phyloP scores from a whole-genome alignment of 2,797 vertebrate genomes.

The Malacoctenus gilli region DNA sequence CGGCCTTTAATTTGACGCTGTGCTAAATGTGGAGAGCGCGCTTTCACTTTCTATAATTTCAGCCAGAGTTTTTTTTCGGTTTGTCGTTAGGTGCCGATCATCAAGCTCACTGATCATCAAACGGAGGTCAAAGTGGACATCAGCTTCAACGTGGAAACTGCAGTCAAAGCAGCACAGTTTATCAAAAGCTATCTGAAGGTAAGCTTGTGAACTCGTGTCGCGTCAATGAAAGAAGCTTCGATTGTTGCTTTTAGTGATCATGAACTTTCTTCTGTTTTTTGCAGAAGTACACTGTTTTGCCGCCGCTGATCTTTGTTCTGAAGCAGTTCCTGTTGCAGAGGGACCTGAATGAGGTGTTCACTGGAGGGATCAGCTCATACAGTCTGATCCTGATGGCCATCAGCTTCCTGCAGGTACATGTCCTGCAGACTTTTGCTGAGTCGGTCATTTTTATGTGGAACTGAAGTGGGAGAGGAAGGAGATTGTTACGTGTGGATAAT shows the following conservation, averaged over 20 bases:
- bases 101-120: conserved; percentile 96
- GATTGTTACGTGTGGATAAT: too few relatives aligned
- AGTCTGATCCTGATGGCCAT: conserved; percentile 99
- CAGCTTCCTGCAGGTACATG: conserved; percentile 96
- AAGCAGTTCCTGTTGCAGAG: conserved; percentile 98
- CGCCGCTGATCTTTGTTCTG: conserved; percentile 96
- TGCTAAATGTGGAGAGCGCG: too few relatives aligned
- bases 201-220: background rate
- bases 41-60: too few relatives aligned
- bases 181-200: conserved; percentile 97
- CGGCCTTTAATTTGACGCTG: too few relatives aligned
- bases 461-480: too few relatives aligned
- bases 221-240: background rate
- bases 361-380: conserved; percentile 97
- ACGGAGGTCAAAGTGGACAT: conserved; percentile 98
- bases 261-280: background rate
- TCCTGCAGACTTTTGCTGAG: too few relatives aligned
- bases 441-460: too few relatives aligned
- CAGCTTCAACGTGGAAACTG: conserved; percentile 98
- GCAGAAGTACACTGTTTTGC: conserved; percentile 95
- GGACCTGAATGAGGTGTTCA: conserved; percentile 98
- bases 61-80: too few relatives aligned
- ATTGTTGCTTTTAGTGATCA: background rate
- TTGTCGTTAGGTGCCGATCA: conserved; percentile 91
- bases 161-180: conserved; percentile 94